Percentiles rank a stretch among this genome's conserved stretches.
Evolutionary conservation across 1,140 invertebrate genomes (phyloP).

Genomic region (Drosophila equinoxialis): DNA sequence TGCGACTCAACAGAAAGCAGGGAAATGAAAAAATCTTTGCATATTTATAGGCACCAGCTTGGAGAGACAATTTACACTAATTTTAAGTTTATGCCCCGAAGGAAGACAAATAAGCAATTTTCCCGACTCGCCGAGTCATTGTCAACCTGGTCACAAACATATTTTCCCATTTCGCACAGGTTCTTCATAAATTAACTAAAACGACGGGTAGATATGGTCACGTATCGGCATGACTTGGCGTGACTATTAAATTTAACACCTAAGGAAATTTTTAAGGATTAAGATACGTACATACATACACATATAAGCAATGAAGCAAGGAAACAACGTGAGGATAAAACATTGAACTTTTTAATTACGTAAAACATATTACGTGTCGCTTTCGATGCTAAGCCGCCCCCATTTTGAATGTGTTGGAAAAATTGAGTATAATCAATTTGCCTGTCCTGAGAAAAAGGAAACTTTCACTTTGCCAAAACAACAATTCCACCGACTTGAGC

Average conservation of each 20-base stretch:
- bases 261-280: slow-evolving; percentile 51
- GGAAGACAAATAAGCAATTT: slow-evolving; percentile 6
- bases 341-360: slow-evolving; percentile 51
- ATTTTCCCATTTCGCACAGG: slow-evolving; percentile 50
- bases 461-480: slow-evolving; percentile 32
- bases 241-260: slow-evolving; percentile 55
- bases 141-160: slow-evolving; percentile 47
- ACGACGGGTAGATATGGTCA: slow-evolving; percentile 13
- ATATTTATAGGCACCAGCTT: slow-evolving; percentile 59
- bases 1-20: background rate
- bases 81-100: slow-evolving; percentile 51
- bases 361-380: slow-evolving; percentile 64
- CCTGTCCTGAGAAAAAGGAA: slow-evolving; percentile 24
- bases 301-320: background rate
- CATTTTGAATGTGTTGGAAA: slow-evolving; percentile 48
- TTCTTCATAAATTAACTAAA: slow-evolving; percentile 31
- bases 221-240: slow-evolving; percentile 11
- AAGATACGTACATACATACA: background rate
- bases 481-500: slow-evolving; percentile 66
- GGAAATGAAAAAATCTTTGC: slow-evolving; percentile 49
- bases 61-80: slow-evolving; percentile 58
- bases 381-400: slow-evolving; percentile 45
- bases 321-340: background rate
- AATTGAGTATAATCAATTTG: slow-evolving; percentile 71
- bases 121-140: slow-evolving; percentile 47